A percentile compares a stretch with the other conserved stretches of the same genome.
phyloP scores from a whole-genome alignment of 2,113 vertebrate genomes.

The Syngnathus floridae region DNA sequence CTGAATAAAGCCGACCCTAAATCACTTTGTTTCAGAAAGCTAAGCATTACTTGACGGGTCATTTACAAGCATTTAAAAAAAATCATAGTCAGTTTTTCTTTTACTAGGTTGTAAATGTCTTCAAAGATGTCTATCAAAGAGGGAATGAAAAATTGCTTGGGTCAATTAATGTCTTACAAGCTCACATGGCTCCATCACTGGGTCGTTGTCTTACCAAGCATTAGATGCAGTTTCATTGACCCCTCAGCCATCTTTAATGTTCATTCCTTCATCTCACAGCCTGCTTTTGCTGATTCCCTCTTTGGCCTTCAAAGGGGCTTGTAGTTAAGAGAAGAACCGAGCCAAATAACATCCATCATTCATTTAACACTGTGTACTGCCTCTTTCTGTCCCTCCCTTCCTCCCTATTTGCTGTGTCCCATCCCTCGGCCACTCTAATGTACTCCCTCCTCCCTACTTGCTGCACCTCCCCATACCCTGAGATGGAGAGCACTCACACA shows the following conservation, averaged over 20 bases:
- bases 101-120: background rate
- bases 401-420: slow-evolving; percentile 13
- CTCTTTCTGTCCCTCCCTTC: slow-evolving; percentile 10
- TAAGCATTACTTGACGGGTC: background rate
- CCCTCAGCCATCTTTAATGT: slow-evolving; percentile 32
- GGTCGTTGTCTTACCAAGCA: slow-evolving; percentile 26
- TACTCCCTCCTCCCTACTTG: slow-evolving; percentile 19
- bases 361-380: slow-evolving; percentile 19
- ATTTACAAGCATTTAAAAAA: background rate
- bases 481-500: slow-evolving; percentile 47
- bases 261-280: slow-evolving; percentile 8
- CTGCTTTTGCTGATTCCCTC: slow-evolving; percentile 13
- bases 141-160: slow-evolving; percentile 1
- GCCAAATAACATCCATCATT: slow-evolving; percentile 59
- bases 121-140: background rate
- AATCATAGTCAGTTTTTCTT: background rate
- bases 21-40: too few species aligned
- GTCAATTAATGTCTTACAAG: background rate
- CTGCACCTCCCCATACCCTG: slow-evolving; percentile 44
- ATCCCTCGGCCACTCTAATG: slow-evolving; percentile 19
- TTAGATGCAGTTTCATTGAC: slow-evolving; percentile 24
- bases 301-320: slow-evolving; percentile 18
- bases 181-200: background rate
- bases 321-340: slow-evolving; percentile 32
- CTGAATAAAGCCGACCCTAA: background rate